Conservation (phyloP, 2,797 vertebrate species). For the Ibycter americanus region DNA sequence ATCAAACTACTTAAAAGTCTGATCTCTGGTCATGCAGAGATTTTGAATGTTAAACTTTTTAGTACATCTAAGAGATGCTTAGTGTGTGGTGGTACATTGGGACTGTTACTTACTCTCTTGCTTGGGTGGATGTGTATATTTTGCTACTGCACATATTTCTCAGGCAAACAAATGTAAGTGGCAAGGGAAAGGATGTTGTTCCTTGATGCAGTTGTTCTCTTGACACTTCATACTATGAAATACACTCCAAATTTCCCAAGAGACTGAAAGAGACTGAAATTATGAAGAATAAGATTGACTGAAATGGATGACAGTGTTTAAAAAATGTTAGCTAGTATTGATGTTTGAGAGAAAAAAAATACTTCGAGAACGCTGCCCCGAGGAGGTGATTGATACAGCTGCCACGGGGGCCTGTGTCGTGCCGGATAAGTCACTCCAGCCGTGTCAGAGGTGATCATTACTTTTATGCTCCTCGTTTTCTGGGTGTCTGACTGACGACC, state of each 20-base stretch:
- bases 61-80: neutral
- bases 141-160: neutral
- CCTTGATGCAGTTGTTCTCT: neutral
- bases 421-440: slow-evolving; percentile 34
- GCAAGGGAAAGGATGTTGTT: neutral
- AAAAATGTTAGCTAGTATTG: slow-evolving; percentile 34
- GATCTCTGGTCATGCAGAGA: neutral
- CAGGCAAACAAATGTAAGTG: neutral
- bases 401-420: fast-evolving
- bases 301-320: slow-evolving; percentile 29
- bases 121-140: neutral
- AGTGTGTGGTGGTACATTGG: neutral
- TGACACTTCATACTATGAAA: slow-evolving; percentile 2
- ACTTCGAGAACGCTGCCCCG: neutral
- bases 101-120: neutral
- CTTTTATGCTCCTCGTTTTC: neutral
- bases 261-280: neutral
- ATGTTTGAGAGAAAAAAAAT: neutral
- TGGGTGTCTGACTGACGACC: neutral
- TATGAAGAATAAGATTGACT: slow-evolving; percentile 1
- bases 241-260: neutral
- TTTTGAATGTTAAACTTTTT: neutral
- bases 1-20: neutral
- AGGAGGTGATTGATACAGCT: slow-evolving; percentile 16
- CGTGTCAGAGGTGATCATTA: slow-evolving; percentile 19